Percentiles rank a stretch among this genome's conserved stretches.
Evolutionary conservation across 1,140 invertebrate species (phyloP).

Genomic region (Holcopasites calliopsidis): DNA sequence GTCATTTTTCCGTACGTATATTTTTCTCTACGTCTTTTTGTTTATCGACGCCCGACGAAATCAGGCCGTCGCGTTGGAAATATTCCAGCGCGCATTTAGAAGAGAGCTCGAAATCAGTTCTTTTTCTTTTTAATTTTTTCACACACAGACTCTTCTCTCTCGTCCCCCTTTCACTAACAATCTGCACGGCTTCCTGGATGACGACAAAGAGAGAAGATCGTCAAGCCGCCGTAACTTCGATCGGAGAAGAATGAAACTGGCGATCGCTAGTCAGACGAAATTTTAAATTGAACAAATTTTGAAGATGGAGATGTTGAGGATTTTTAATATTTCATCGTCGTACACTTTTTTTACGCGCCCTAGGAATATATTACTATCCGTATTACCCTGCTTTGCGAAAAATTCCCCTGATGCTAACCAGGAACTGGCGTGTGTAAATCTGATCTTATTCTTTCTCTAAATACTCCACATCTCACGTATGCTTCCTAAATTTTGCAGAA

Average conservation of each 20-base stretch:
- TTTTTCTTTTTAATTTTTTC: background rate
- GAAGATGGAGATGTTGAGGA: background rate
- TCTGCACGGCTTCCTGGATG: conserved; percentile 51
- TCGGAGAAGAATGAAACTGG: background rate
- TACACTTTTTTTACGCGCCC: conserved; percentile 13
- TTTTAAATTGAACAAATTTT: background rate
- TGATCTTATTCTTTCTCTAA: background rate
- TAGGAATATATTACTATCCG: background rate
- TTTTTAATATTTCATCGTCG: conserved; percentile 21
- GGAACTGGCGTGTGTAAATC: conserved; percentile 34
- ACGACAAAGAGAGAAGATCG: conserved; percentile 24
- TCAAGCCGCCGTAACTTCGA: background rate
- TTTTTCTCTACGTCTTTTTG: background rate
- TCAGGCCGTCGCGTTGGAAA: too few species aligned
- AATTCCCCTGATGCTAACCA: conserved; percentile 39
- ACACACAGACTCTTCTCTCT: conserved; percentile 16
- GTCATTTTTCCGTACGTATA: background rate
- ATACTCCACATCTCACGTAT: background rate
- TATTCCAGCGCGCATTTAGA: too few species aligned
- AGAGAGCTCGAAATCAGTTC: too few species aligned
- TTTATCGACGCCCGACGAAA: too few species aligned
- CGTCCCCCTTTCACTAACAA: conserved; percentile 36
- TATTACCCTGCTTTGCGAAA: conserved; percentile 42
- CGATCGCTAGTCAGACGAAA: conserved; percentile 3
- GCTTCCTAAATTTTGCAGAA: conserved; percentile 83